Base-by-base conservation (phyloP, 2,797 vertebrate genomes). In the Loriculus beryllinus region DNA sequence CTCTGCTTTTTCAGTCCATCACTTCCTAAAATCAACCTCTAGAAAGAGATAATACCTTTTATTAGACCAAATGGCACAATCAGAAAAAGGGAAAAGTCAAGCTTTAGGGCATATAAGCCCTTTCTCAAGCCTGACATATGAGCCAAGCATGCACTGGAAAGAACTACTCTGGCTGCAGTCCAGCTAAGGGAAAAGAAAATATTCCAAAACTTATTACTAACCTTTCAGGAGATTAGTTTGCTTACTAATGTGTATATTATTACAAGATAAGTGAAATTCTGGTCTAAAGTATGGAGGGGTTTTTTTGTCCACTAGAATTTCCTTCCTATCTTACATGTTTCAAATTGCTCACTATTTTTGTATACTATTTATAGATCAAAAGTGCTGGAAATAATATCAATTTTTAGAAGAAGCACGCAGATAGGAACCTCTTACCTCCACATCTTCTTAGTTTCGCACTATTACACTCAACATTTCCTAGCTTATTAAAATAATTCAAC, bases 251-350 rank as follows among this genome's bases (percentile, higher is more conserved):
- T 6, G 6, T 16, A 25, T n/a, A 75, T 33, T 39, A 42, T 47
- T 52, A 49, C 23, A 69, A 20, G 10, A 35, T 37, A 81, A 67
- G 23, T 51, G 45, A 70, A 90, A 80, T 28, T 67, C 26, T 70
- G 31, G 40, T 28, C 33, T 68, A 29, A 83, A 63, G 9, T 54
- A 56, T 7, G 11, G 2, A 1, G 1, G 0, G 1, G 0, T 0
- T 29, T 74, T 75, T 70, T 5, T 82, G 17, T 5, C 7, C 18
- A 14, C 21, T 49, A 57, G 26, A 69, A 79, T n/a, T 84, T 76
- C 26, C n/a, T 78, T 65, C 28, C 6, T 56, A 17, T 59, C 3
- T 63, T 40, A n/a, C 9, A 18, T 23, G 10, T 4, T 51, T 81
- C 14, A 76, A 43, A 84, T 67, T 84, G 25, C 33, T 84, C 15